Evolutionary conservation across 2,113 vertebrate species (phyloP).

Genomic region (Enhydra lutris): DNA sequence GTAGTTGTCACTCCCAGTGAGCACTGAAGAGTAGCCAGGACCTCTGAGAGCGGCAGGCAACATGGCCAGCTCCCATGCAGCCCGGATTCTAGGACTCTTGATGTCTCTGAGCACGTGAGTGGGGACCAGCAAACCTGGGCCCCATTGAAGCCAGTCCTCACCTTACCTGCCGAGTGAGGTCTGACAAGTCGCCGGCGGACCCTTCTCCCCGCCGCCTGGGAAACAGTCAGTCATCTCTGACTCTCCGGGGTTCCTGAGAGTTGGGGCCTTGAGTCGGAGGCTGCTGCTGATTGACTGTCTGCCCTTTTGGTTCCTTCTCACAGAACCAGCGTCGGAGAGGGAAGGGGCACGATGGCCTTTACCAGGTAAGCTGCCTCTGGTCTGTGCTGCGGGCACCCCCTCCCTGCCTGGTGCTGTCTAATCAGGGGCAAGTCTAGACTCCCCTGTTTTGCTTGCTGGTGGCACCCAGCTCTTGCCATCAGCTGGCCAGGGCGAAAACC

Average conservation of each 20-base stretch:
- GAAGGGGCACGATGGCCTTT: slow-evolving; percentile 83
- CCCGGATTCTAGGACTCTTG: not conserved
- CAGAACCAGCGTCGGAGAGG: slow-evolving; percentile 82
- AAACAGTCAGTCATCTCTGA: not conserved
- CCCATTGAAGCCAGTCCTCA: rapidly evolving
- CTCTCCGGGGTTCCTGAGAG: not conserved
- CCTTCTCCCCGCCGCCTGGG: not conserved
- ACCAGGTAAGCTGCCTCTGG: slow-evolving; percentile 82
- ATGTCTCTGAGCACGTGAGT: rapidly evolving
- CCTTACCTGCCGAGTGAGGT: not conserved
- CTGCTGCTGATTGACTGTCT: not conserved
- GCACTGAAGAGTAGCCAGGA: not conserved
- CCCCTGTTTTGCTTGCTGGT: not conserved
- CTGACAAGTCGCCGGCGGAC: not conserved
- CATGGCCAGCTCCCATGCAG: not conserved
- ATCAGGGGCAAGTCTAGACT: not conserved
- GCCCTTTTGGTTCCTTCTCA: not conserved
- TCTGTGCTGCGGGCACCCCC: rapidly evolving
- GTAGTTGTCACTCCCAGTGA: rapidly evolving
- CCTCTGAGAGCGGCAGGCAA: not conserved
- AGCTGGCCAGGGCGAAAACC: not conserved
- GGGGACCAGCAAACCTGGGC: not conserved
- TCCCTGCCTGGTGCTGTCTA: rapidly evolving
- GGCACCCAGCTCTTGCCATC: not conserved
- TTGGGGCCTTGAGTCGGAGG: not conserved